Base-by-base conservation (phyloP, 2,888 invertebrate species). In the Glyphotaelius pellucidus region DNA sequence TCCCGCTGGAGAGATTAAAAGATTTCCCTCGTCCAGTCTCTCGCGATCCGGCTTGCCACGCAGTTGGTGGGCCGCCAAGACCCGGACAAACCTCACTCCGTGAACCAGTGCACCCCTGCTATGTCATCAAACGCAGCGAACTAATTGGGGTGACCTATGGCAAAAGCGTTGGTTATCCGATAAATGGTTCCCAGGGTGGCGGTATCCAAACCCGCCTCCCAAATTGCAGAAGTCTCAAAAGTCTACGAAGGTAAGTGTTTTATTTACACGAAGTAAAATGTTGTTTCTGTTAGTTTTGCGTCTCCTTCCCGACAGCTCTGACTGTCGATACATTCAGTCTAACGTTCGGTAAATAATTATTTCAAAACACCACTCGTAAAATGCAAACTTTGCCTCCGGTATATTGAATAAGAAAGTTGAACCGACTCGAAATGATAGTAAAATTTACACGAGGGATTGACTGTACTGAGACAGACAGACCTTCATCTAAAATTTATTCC, bases 321-420 rank as follows among this genome's bases (percentile, higher is more conserved):
- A 67, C 25, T 67, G 25, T 25, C 25, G 67, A 67, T 67, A 52
- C 67, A 67, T 25, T n/a, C 67, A n/a, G 67, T n/a, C 67, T 25
- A 25, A 67, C 67, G 81, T 31, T 88, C 31, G 3, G 88, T 35
- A 88, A 88, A 88, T 88, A 88, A 88, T 88, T 88, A 88, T 67
- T 88, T 88, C 35, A 35, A 67, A 88, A 88, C 30, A 52, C 30
- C 67, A 32, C 67, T 88, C 88, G 88, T 88, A 88, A 88, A 86
- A 88, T 88, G 88, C 67, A 67, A 32, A 52, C 67, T 32, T 19
- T 11, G 67, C 52, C 35, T 31, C 25, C 67, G 67, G 67, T 19
- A 88, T 88, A 88, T 88, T 88, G 88, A 52, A 88, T 88, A 86
- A 86, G 86, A 86, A 86, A 86, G 88, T 88, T 88, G 32, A 88